These are phyloP conservation scores for Phania funesta DNA, from an alignment of 2,888 invertebrate species.

Conservation along the genomic window DNA sequence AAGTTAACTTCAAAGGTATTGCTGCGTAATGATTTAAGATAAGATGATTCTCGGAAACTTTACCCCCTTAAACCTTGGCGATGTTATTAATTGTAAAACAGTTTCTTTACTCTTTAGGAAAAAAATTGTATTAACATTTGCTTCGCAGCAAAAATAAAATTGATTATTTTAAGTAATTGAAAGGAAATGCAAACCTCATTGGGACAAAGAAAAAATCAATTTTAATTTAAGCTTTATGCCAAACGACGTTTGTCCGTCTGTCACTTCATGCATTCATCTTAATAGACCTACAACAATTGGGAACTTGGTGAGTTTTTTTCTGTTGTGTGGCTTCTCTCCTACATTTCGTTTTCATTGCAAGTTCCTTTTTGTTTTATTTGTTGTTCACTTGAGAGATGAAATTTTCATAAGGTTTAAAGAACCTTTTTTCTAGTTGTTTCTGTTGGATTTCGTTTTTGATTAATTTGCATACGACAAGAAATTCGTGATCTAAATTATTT, in stretches of 20 bases:
- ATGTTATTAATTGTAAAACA: conserved; percentile 23
- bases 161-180: conserved; percentile 54
- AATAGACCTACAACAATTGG: conserved; percentile 40
- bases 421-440: conserved; percentile 16
- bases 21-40: too few species aligned
- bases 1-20: too few species aligned
- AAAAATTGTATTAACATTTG: conserved; percentile 1
- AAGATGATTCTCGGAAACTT: too few species aligned
- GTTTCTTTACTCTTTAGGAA: not conserved
- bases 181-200: not conserved
- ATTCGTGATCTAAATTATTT: conserved; percentile 81
- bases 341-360: conserved; percentile 53
- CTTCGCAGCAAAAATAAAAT: conserved; percentile 13
- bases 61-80: not conserved
- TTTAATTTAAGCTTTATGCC: conserved; percentile 47
- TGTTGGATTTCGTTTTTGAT: conserved; percentile 76
- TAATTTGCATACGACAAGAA: conserved; percentile 81
- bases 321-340: not conserved
- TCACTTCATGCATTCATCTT: conserved; percentile 29
- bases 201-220: conserved; percentile 42
- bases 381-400: conserved; percentile 43
- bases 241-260: conserved; percentile 27
- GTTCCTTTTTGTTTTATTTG: conserved; percentile 11
- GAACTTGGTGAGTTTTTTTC: conserved; percentile 21
- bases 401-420: conserved; percentile 53